Evolutionary conservation across 2,797 vertebrate species (phyloP).

Genomic region (Peromyscus aztecus): DNA sequence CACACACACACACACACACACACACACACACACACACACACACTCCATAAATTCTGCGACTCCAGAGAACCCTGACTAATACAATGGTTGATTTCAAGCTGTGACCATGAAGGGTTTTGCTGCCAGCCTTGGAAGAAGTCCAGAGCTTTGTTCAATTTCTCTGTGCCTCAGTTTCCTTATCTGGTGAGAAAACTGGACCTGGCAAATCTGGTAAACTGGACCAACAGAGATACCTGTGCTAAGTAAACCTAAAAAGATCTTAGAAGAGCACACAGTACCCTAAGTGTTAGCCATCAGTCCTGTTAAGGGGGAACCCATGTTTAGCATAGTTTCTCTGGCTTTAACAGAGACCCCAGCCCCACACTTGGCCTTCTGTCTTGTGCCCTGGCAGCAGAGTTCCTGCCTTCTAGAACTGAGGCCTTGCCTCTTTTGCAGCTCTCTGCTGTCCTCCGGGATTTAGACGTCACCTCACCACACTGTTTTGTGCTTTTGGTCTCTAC

Average conservation of each 20-base stretch:
- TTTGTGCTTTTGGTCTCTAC: background rate
- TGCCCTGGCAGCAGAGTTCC: background rate
- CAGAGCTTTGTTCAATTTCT: background rate
- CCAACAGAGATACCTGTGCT: background rate
- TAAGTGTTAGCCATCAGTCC: background rate
- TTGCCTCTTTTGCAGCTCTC: background rate
- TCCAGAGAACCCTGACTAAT: too few species aligned
- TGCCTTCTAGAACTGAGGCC: background rate
- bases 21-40: too few species aligned
- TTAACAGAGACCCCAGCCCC: background rate
- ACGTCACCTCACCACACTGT: background rate
- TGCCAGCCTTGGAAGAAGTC: background rate
- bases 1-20: too few species aligned
- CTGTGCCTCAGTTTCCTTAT: slow-evolving; percentile 10
- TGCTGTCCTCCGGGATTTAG: background rate
- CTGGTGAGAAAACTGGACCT: background rate
- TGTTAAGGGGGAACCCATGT: background rate
- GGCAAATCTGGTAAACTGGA: background rate
- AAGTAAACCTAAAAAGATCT: background rate
- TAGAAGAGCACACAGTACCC: background rate
- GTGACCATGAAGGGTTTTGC: background rate
- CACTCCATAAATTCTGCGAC: too few species aligned
- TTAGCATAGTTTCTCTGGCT: background rate
- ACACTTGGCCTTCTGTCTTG: background rate
- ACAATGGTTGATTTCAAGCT: background rate